These are phyloP conservation scores for Caenorhabditis sp. DNA, from an alignment of 2,888 invertebrate genomes.

Conservation along the genomic window DNA sequence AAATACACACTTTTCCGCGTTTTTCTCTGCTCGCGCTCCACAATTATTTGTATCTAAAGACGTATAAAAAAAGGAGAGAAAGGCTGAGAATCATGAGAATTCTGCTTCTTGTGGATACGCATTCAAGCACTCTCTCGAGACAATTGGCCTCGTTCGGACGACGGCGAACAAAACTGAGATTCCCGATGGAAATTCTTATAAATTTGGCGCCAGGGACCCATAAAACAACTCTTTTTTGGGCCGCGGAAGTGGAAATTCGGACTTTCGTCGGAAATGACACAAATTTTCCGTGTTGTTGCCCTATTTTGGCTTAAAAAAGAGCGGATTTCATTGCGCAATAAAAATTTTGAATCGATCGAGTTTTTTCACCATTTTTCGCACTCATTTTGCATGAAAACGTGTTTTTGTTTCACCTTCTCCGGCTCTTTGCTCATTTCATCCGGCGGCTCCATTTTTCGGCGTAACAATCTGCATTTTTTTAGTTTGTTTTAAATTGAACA, in stretches of 20 bases:
- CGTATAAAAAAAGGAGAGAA: conserved; percentile 11
- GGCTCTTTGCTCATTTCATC: conserved; percentile 4
- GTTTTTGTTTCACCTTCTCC: neutral
- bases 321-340: neutral
- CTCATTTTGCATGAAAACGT: no score
- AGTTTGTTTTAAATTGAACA: no score
- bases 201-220: conserved; percentile 47
- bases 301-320: neutral
- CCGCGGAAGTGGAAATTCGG: neutral
- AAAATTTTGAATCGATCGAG: neutral
- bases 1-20: conserved; percentile 14
- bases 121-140: conserved; percentile 14
- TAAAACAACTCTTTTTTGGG: neutral
- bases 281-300: conserved; percentile 1
- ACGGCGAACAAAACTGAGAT: conserved; percentile 1
- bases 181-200: conserved; percentile 24
- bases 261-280: neutral
- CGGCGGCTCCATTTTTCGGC: no score
- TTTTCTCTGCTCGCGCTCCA: conserved; percentile 1
- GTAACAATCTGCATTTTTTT: no score
- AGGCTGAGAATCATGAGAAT: neutral
- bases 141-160: conserved; percentile 36
- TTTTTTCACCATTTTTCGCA: no score
- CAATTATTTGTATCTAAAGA: conserved; percentile 25
- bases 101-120: neutral